phyloP scores from a whole-genome alignment of 2,113 vertebrate genomes.

The Ptilorrhoa leucosticta region DNA sequence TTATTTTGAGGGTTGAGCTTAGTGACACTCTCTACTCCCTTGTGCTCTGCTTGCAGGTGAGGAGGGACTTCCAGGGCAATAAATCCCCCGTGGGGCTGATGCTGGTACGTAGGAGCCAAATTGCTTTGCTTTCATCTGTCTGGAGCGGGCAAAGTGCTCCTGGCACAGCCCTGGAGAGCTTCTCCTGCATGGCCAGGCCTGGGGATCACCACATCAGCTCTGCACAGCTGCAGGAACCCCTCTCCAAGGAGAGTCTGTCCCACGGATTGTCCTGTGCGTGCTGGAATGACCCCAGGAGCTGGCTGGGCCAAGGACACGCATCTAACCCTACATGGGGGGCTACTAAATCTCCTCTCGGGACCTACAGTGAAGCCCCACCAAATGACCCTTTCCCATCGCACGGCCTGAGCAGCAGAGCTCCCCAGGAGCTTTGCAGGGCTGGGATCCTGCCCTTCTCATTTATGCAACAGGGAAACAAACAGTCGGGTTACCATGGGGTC shows the following conservation, averaged over 20 bases:
- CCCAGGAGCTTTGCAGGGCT: not conserved
- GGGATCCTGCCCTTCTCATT: not conserved
- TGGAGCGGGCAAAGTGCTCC: not conserved
- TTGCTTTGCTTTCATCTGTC: not conserved
- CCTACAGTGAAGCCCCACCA: not conserved
- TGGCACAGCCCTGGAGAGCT: not conserved
- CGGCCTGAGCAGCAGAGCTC: not conserved
- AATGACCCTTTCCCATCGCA: not conserved
- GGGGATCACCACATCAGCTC: not conserved
- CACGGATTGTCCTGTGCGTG: rapidly evolving
- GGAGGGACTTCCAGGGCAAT: not conserved
- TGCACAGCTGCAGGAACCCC: not conserved
- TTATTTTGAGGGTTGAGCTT: rapidly evolving
- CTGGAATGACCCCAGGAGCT: not conserved
- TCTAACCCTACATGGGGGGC: not conserved
- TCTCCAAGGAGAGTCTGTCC: not conserved
- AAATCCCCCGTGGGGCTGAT: not conserved
- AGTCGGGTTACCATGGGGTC: not conserved
- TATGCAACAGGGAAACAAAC: not conserved
- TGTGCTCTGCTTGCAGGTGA: not conserved
- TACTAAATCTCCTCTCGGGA: not conserved
- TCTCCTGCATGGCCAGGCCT: not conserved
- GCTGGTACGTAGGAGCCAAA: not conserved
- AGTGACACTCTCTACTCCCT: not conserved
- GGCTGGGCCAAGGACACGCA: not conserved